Conservation (phyloP, 2,797 vertebrate genomes). For the Australoheros facetus region DNA sequence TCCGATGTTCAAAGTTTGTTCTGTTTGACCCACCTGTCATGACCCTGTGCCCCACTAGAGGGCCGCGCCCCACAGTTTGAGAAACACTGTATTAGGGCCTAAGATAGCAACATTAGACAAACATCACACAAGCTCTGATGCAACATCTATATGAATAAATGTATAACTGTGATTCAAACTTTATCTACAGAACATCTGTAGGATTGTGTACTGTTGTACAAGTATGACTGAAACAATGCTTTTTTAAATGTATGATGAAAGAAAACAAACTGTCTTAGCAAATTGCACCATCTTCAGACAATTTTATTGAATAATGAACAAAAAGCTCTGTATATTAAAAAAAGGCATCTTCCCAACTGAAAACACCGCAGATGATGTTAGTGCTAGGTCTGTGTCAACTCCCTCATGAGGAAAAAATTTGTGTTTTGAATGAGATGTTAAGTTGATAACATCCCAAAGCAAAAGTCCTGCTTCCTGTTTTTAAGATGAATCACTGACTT, state of each 20-base stretch:
- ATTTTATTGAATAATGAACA: neutral
- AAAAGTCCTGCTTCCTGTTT: constrained; percentile 10
- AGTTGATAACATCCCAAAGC: constrained; percentile 34
- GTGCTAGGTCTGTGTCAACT: neutral
- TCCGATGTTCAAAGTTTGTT: no score
- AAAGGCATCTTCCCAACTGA: neutral
- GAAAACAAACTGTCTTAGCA: neutral
- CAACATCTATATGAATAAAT: neutral
- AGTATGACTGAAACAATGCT: neutral
- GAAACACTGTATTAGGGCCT: no score
- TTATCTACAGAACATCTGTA: neutral
- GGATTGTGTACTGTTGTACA: neutral
- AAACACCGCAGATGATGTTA: neutral
- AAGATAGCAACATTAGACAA: neutral
- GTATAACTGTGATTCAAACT: accelerated
- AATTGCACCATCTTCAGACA: neutral
- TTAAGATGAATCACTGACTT: constrained; percentile 31
- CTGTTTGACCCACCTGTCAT: no score
- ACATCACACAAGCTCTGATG: neutral
- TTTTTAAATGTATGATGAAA: neutral
- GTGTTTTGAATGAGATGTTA: constrained; percentile 23
- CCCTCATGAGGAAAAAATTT: neutral
- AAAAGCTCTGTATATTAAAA: neutral
- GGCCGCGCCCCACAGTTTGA: no score
- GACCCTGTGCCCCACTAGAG: no score